Evolutionary conservation across 2,888 invertebrate species (phyloP).

Genomic region (Actias luna): DNA sequence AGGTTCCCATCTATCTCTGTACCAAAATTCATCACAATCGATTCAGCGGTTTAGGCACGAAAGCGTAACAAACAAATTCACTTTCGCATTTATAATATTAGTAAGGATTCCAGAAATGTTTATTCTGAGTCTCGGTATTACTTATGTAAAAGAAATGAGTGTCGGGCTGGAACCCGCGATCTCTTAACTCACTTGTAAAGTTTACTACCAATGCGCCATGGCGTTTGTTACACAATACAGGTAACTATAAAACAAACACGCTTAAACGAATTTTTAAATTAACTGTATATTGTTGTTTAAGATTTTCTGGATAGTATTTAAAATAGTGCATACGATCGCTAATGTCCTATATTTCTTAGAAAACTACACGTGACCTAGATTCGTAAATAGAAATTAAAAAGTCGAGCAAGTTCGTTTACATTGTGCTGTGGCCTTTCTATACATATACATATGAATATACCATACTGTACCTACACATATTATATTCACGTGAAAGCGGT

Average conservation of each 20-base stretch:
- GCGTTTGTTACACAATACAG: background rate
- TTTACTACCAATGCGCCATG: background rate
- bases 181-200: too few species aligned
- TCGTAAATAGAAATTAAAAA: slow-evolving; percentile 20
- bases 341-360: slow-evolving; percentile 13
- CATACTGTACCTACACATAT: background rate
- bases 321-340: slow-evolving; percentile 15
- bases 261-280: background rate
- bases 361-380: slow-evolving; percentile 17
- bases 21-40: too few species aligned
- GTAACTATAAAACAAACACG: background rate
- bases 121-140: too few species aligned
- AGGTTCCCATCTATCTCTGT: too few species aligned
- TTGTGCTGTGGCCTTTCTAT: slow-evolving; percentile 8
- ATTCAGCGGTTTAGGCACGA: too few species aligned
- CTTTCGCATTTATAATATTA: too few species aligned
- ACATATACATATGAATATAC: background rate
- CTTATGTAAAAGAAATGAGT: too few species aligned
- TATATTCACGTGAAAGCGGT: background rate
- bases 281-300: background rate
- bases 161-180: too few species aligned
- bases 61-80: too few species aligned
- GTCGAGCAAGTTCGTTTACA: slow-evolving; percentile 15
- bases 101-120: too few species aligned
- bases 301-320: slow-evolving; percentile 10